Conservation (phyloP, 2,113 vertebrate genomes). For the Megaleporinus macrocephalus region DNA sequence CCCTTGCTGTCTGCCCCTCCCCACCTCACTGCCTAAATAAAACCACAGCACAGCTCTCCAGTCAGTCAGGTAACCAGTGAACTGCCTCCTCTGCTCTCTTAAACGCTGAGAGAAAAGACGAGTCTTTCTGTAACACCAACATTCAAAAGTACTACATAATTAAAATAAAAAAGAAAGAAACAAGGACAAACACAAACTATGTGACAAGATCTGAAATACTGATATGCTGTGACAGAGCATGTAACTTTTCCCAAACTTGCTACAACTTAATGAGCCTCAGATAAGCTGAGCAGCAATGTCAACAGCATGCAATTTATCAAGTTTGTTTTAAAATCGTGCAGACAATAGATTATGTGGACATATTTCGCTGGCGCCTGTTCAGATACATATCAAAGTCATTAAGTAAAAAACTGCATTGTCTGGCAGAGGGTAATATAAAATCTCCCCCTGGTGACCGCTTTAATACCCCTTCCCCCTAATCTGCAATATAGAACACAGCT, state of each 20-base stretch:
- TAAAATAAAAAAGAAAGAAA: neutral
- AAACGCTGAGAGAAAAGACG: conserved; percentile 29
- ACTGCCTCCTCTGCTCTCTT: conserved; percentile 39
- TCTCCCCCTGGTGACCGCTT: conserved; percentile 59
- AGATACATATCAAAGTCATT: conserved; percentile 65
- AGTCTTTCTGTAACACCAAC: conserved; percentile 15
- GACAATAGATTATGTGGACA: conserved; percentile 45
- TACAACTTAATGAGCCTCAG: neutral
- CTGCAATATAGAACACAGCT: conserved; percentile 67
- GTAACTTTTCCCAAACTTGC: neutral
- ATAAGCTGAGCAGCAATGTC: neutral
- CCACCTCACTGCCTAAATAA: conserved; percentile 61
- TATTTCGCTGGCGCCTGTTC: conserved; percentile 42
- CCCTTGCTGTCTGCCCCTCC: conserved; percentile 62
- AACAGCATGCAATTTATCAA: conserved; percentile 8
- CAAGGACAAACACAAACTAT: neutral
- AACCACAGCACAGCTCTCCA: conserved; percentile 71
- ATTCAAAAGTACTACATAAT: conserved; percentile 1
- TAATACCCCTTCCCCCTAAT: conserved; percentile 63
- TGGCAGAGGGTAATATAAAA: conserved; percentile 52
- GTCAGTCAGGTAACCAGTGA: conserved; percentile 69
- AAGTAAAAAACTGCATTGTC: conserved; percentile 43
- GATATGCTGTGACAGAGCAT: neutral
- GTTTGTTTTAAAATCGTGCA: neutral
- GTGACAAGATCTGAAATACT: neutral